Evolutionary conservation across 2,797 vertebrate genomes (phyloP), one percentile per base, ranked within the genome.

Genomic region (Hafferia zeledoni): DNA sequence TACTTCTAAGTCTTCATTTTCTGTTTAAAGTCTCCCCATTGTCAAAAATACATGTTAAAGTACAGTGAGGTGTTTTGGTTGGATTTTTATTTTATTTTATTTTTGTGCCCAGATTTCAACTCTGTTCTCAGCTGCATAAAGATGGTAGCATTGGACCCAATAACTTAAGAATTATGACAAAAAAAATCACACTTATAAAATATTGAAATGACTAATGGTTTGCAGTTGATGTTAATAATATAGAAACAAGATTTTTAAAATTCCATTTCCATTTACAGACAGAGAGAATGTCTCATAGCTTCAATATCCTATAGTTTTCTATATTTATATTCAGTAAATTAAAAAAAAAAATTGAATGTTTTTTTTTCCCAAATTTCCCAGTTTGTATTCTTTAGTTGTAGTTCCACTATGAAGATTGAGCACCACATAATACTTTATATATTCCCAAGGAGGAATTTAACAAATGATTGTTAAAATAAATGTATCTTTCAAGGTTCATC

Each of bases 61-160:
- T 65, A 39, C 31, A 47, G 17, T 31, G 24, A 25, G 4, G 3
- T 1, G 0, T 7, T 49, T 46, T 47, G 1, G 17, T 46, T 37
- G 6, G 33, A n/a, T 57, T 46, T 31, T 11, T 65, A n/a, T 24
- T 57, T 14, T 4, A 24, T 37, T 37, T 47, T 46, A 17, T 56
- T 30, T 47, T 27, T 49, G 2, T 14, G n/a, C 28, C 22, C 49
- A 11, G 12, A 61, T 93, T 70, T 77, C 64, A 69, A 16, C 22
- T 53, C 15, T 46, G 5, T 57, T 75, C 37, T 91, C 35, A 47
- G 15, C 10, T 37, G 7, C 31, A 64, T 46, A 28, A 63, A 33
- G 27, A 59, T 17, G 3, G 33, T 28, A 65, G 3, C 27, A 63
- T 25, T 84, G 14, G 35, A 43, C 14, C 2, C 0, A 91, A 49